Conservation (phyloP, 2,113 vertebrate species). For the Pterocles burchelli region DNA sequence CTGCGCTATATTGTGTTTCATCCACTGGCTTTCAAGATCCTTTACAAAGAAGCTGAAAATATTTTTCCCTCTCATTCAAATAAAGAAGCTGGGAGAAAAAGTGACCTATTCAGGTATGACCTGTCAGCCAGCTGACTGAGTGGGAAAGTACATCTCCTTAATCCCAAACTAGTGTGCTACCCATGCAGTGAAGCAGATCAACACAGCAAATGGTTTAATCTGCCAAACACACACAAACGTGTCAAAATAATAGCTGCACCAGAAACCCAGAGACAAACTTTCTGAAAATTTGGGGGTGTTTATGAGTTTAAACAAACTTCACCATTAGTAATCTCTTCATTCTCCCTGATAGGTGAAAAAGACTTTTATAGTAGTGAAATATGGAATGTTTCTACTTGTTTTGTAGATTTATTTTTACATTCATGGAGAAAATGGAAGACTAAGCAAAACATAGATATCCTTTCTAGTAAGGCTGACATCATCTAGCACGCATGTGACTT, state of each 20-base stretch:
- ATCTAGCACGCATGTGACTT: not conserved
- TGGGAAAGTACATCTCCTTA: not conserved
- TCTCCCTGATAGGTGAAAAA: not conserved
- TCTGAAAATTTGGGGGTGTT: not conserved
- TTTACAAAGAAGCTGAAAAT: constrained; percentile 27
- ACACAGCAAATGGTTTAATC: not conserved
- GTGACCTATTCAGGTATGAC: not conserved
- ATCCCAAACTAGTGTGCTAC: not conserved
- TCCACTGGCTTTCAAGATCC: not conserved
- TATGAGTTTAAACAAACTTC: not conserved
- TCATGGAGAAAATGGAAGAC: not conserved
- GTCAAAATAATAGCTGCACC: not conserved
- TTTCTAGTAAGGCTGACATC: not conserved
- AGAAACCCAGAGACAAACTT: not conserved
- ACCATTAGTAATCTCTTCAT: not conserved
- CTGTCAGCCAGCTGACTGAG: not conserved
- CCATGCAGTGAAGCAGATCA: not conserved
- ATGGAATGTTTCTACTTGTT: not conserved
- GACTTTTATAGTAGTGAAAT: not conserved
- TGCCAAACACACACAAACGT: not conserved
- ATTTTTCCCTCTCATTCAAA: not conserved
- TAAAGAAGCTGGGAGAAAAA: not conserved
- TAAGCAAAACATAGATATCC: not conserved
- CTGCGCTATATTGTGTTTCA: constrained; percentile 24
- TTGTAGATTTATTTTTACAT: not conserved